A percentile compares a stretch with the other conserved stretches of the same genome.
phyloP scores from a whole-genome alignment of 2,888 invertebrate species.

The Lasioglossum pauxillum region DNA sequence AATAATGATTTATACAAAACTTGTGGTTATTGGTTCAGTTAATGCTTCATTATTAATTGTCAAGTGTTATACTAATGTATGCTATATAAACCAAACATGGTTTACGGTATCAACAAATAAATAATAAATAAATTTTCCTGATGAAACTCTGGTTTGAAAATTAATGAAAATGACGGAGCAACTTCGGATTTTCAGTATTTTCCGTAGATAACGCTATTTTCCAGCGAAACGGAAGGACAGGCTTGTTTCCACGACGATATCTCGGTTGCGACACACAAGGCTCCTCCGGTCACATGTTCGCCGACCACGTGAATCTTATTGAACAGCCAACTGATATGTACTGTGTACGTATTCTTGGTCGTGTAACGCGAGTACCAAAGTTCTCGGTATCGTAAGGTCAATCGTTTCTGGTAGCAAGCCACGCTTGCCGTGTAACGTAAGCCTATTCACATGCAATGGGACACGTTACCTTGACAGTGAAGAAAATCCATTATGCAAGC shows the following conservation, averaged over 20 bases:
- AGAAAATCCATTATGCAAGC: constrained; percentile 45
- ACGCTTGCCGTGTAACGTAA: constrained; percentile 14
- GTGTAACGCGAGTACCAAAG: constrained; percentile 49
- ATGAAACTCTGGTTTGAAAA: too few relatives aligned
- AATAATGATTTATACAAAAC: too few relatives aligned
- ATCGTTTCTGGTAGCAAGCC: constrained; percentile 46
- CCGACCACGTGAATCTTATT: constrained; percentile 62
- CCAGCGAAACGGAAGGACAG: constrained; percentile 18
- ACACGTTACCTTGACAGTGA: constrained; percentile 45
- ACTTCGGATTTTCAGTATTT: constrained; percentile 9
- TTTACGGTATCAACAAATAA: too few relatives aligned
- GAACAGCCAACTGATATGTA: constrained; percentile 32
- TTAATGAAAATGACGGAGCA: too few relatives aligned
- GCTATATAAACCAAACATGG: too few relatives aligned
- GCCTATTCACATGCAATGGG: constrained; percentile 17
- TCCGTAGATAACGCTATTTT: constrained; percentile 8
- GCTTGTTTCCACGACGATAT: constrained; percentile 5
- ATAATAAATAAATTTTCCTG: neutral
- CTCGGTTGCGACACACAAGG: constrained; percentile 23
- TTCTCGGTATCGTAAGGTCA: constrained; percentile 54
- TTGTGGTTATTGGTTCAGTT: too few relatives aligned
- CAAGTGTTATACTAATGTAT: too few relatives aligned
- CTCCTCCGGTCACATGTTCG: constrained; percentile 47
- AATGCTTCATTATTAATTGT: too few relatives aligned
- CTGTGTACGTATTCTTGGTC: constrained; percentile 29